These are phyloP conservation scores for Plotosus lineatus DNA, from an alignment of 2,113 vertebrate species.

Conservation along the genomic window DNA sequence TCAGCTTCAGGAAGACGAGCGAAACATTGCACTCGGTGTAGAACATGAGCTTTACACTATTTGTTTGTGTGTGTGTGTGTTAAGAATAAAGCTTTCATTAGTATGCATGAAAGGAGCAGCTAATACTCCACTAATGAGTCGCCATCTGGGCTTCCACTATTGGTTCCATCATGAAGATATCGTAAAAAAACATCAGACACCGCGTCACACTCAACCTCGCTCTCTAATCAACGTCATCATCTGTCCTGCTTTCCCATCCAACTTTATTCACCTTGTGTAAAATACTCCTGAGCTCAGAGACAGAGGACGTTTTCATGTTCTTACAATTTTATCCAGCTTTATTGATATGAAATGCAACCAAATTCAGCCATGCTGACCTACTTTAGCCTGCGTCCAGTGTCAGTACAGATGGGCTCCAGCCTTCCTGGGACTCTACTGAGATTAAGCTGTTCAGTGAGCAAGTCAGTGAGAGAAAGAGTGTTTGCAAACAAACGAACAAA, in stretches of 20 bases:
- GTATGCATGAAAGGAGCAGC: constrained; percentile 1
- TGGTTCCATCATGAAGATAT: neutral
- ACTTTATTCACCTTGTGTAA: neutral
- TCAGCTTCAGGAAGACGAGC: neutral
- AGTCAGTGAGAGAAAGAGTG: too few relatives aligned
- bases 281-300: neutral
- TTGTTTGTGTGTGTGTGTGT: neutral
- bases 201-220: neutral
- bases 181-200: neutral
- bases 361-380: neutral
- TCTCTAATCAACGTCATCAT: neutral
- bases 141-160: constrained; percentile 8
- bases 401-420: too few relatives aligned
- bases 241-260: neutral
- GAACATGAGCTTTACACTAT: neutral
- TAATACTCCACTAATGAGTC: neutral
- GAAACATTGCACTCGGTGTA: neutral
- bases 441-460: too few relatives aligned
- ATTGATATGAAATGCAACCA: neutral
- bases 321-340: neutral
- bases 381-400: too few relatives aligned
- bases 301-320: neutral
- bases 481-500: too few relatives aligned
- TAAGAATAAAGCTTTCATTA: constrained; percentile 4
- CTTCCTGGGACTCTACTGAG: too few relatives aligned